phyloP scores from a whole-genome alignment of 2,113 vertebrate species.

The Verasper variegatus region DNA sequence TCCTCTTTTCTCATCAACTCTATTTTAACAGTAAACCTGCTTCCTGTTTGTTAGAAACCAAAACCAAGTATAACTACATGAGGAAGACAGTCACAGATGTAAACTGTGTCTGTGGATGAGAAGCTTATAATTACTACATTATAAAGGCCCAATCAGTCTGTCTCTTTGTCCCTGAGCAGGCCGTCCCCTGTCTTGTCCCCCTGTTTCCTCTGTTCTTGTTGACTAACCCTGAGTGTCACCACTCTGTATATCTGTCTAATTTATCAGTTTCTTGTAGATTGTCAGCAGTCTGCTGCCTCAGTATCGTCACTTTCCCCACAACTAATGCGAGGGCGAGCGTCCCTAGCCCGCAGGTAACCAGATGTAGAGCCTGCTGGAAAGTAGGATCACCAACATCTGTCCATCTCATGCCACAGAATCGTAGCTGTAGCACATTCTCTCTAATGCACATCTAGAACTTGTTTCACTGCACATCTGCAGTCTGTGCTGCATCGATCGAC shows the following conservation, averaged over 20 bases:
- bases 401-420: neutral
- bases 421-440: slow-evolving; percentile 3
- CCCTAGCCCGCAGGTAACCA: slow-evolving; percentile 91
- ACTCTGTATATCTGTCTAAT: slow-evolving; percentile 99
- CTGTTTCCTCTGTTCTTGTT: slow-evolving; percentile 59
- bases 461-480: slow-evolving; percentile 15
- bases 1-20: neutral
- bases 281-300: slow-evolving; percentile 99
- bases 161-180: slow-evolving; percentile 47
- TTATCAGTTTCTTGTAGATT: slow-evolving; percentile 99
- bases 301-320: slow-evolving; percentile 95
- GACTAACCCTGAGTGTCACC: slow-evolving; percentile 88
- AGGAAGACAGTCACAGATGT: neutral
- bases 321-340: slow-evolving; percentile 90
- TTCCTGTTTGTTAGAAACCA: neutral
- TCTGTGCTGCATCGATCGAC: neutral
- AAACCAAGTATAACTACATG: neutral
- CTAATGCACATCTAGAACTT: slow-evolving; percentile 1
- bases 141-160: slow-evolving; percentile 1
- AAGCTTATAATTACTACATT: neutral
- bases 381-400: slow-evolving; percentile 24
- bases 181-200: slow-evolving; percentile 80
- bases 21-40: neutral
- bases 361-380: slow-evolving; percentile 43
- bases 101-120: neutral